Percentiles rank a stretch among this genome's conserved stretches.
Evolutionary conservation across 2,113 vertebrate genomes (phyloP).

Genomic region (Oryzias woworae): DNA sequence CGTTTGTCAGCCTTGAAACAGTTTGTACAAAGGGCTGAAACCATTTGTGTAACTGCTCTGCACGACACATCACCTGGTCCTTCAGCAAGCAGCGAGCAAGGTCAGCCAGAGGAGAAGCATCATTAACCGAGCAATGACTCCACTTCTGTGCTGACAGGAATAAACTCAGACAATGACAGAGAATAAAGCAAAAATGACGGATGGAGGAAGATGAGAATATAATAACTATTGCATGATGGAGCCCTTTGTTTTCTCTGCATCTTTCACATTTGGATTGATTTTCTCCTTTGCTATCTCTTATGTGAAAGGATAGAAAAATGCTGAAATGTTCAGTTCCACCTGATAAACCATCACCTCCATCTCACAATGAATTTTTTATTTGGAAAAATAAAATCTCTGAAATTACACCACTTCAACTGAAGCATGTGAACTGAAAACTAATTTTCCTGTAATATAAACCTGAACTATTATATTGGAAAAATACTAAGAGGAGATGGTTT

Average conservation of each 20-base stretch:
- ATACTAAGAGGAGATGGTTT: too few relatives aligned
- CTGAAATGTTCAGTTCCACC: neutral
- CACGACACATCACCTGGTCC: constrained; percentile 8
- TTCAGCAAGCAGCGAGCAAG: constrained; percentile 34
- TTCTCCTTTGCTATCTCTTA: neutral
- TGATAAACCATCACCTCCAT: neutral
- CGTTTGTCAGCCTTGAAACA: too few relatives aligned
- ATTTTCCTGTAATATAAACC: too few relatives aligned
- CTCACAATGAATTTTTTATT: too few relatives aligned
- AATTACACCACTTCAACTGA: too few relatives aligned
- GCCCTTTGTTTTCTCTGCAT: neutral
- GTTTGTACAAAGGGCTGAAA: too few relatives aligned
- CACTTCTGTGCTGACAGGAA: constrained; percentile 11
- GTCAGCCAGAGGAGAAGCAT: constrained; percentile 42
- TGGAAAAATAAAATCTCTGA: too few relatives aligned
- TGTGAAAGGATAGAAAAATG: neutral
- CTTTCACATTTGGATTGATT: neutral
- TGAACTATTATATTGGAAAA: too few relatives aligned
- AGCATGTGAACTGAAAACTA: too few relatives aligned
- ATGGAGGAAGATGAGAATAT: constrained; percentile 38
- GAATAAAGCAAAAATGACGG: constrained; percentile 18
- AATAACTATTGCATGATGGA: constrained; percentile 26
- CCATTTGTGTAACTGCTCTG: neutral
- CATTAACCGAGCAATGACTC: constrained; percentile 36
- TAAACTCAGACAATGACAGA: constrained; percentile 26